Conservation (phyloP, 2,113 vertebrate genomes). For the Cromileptes altivelis region DNA sequence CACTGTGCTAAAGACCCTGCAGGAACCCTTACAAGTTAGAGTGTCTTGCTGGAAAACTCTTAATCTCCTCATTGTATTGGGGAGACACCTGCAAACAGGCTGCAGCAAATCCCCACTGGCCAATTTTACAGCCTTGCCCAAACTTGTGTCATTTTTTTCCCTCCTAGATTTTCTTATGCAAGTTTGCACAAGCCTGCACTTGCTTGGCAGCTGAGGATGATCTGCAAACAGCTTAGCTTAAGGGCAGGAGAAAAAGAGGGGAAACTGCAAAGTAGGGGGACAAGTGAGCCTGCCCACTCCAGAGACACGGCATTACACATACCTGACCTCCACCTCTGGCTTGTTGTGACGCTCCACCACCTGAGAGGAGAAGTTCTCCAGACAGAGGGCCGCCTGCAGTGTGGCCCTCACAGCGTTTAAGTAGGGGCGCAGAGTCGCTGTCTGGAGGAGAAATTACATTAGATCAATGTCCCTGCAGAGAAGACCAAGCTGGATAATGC, state of each 20-base stretch:
- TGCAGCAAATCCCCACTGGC: conserved; percentile 11
- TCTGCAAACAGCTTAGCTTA: conserved; percentile 17
- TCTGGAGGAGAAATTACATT: conserved; percentile 78
- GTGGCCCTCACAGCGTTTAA: conserved; percentile 97
- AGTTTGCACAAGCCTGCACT: conserved; percentile 59
- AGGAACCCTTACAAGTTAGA: background rate
- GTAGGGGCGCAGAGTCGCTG: conserved; percentile 97
- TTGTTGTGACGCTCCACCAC: conserved; percentile 99
- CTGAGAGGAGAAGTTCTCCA: conserved; percentile 99
- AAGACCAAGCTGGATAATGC: background rate
- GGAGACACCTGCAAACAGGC: conserved; percentile 14
- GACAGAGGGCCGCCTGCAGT: conserved; percentile 95
- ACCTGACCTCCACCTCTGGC: conserved; percentile 99
- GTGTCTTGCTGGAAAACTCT: background rate
- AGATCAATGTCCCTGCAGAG: background rate
- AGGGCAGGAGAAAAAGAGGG: conserved; percentile 25
- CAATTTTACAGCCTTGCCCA: conserved; percentile 20
- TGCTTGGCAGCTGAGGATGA: conserved; percentile 29
- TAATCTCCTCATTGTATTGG: background rate
- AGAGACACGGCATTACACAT: conserved; percentile 58
- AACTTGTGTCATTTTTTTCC: conserved; percentile 36
- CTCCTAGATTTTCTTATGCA: conserved; percentile 35
- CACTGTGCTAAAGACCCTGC: too few species aligned
- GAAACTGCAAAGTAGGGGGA: background rate
- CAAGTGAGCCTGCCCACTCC: background rate